These are phyloP conservation scores for Caenorhabditis angaria DNA, from an alignment of 2,888 invertebrate species.

Conservation along the genomic window DNA sequence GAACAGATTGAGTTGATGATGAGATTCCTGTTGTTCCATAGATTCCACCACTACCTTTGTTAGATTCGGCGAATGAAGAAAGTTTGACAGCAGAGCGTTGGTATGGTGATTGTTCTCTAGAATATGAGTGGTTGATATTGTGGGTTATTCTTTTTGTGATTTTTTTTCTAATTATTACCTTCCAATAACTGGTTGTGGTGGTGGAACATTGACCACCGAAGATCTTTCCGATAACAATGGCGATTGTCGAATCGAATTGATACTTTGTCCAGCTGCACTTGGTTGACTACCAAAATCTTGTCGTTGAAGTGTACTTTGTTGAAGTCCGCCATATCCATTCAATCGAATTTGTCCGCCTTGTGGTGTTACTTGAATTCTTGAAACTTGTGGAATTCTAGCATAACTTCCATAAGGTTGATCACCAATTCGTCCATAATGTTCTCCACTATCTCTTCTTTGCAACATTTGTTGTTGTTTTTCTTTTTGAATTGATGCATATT, in stretches of 20 bases:
- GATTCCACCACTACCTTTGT: slow-evolving; percentile 38
- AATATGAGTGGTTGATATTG: background rate
- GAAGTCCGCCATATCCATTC: slow-evolving; percentile 33
- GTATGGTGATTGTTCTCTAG: slow-evolving; percentile 54
- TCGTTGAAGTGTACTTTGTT: slow-evolving; percentile 34
- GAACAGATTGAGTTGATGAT: slow-evolving; percentile 21
- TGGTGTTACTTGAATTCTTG: slow-evolving; percentile 45
- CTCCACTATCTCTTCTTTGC: slow-evolving; percentile 44
- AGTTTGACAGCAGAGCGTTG: slow-evolving; percentile 53
- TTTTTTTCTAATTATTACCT: slow-evolving; percentile 17
- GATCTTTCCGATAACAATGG: slow-evolving; percentile 52
- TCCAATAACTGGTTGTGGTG: slow-evolving; percentile 33
- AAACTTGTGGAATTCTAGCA: slow-evolving; percentile 49
- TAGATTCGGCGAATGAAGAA: slow-evolving; percentile 51
- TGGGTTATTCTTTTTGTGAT: background rate
- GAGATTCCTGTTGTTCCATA: slow-evolving; percentile 36
- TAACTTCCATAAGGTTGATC: slow-evolving; percentile 55
- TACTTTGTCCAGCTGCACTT: slow-evolving; percentile 19
- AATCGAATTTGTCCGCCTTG: slow-evolving; percentile 38
- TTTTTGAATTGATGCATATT: slow-evolving; percentile 58
- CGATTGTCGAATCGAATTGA: slow-evolving; percentile 50
- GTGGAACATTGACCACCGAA: slow-evolving; percentile 25
- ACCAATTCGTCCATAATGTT: slow-evolving; percentile 40
- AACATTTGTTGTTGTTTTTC: slow-evolving; percentile 33
- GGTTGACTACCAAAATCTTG: slow-evolving; percentile 28